phyloP scores from a whole-genome alignment of 1,140 invertebrate species.

The Drosophila athabasca region DNA sequence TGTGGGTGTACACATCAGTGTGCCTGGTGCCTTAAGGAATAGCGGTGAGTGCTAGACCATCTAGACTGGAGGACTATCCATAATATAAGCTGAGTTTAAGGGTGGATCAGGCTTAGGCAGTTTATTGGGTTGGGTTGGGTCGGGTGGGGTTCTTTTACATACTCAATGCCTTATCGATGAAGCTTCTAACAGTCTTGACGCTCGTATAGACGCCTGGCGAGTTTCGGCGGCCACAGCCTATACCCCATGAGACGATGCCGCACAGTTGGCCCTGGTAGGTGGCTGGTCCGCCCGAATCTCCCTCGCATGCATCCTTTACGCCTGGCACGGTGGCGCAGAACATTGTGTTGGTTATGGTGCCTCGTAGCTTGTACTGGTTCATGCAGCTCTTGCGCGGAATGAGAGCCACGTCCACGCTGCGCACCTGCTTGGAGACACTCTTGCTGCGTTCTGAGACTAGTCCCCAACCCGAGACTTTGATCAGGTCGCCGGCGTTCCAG shows the following conservation, averaged over 20 bases:
- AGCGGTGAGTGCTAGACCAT: slow-evolving; percentile 66
- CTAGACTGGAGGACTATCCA: too few species aligned
- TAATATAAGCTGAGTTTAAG: too few species aligned
- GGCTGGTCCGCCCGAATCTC: slow-evolving; percentile 87
- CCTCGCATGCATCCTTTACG: slow-evolving; percentile 77
- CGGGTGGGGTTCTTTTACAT: slow-evolving; percentile 25
- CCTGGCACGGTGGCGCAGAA: slow-evolving; percentile 67
- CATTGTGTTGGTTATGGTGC: slow-evolving; percentile 66
- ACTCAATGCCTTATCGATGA: slow-evolving; percentile 70
- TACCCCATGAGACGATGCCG: slow-evolving; percentile 86
- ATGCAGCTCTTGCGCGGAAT: slow-evolving; percentile 55
- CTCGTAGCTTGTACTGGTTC: slow-evolving; percentile 54
- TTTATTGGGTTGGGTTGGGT: slow-evolving; percentile 1
- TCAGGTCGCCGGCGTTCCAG: slow-evolving; percentile 55
- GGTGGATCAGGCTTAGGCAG: background rate
- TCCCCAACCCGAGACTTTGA: slow-evolving; percentile 75
- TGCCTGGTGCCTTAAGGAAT: slow-evolving; percentile 63
- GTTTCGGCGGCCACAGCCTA: slow-evolving; percentile 84
- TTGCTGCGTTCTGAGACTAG: slow-evolving; percentile 41
- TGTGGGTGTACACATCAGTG: slow-evolving; percentile 75
- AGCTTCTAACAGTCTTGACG: slow-evolving; percentile 82
- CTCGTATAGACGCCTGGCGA: slow-evolving; percentile 85
- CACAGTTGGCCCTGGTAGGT: slow-evolving; percentile 84
- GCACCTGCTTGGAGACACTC: slow-evolving; percentile 52
- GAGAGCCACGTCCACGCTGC: slow-evolving; percentile 67